Conservation (phyloP, 2,797 vertebrate genomes). For the Zenarchopterus dispar region DNA sequence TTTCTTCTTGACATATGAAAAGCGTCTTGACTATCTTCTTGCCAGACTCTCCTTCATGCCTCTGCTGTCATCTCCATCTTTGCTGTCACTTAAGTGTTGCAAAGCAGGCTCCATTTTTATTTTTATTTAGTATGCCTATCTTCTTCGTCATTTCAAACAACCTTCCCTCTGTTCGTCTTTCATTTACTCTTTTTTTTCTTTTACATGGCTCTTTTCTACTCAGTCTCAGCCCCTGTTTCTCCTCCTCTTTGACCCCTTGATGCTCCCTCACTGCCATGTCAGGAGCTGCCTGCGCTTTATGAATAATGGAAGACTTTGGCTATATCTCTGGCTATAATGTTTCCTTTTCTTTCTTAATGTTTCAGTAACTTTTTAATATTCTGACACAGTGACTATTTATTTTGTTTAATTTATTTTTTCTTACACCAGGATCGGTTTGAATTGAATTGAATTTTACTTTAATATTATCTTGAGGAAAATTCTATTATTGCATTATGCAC, state of each 20-base stretch:
- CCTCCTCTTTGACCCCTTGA: constrained; percentile 53
- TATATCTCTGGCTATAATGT: constrained; percentile 19
- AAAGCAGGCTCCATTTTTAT: constrained; percentile 12
- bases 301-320: constrained; percentile 66
- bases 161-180: constrained; percentile 15
- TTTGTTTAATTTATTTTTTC: constrained; percentile 11
- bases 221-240: constrained; percentile 27
- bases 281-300: constrained; percentile 48
- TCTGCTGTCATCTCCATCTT: constrained; percentile 6
- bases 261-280: constrained; percentile 53
- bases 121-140: constrained; percentile 13
- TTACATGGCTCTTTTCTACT: constrained; percentile 13
- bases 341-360: constrained; percentile 32
- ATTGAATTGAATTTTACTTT: too few relatives aligned
- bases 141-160: constrained; percentile 14
- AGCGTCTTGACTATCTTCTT: constrained; percentile 7
- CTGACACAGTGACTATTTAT: not conserved
- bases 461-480: too few relatives aligned
- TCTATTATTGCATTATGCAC: too few relatives aligned
- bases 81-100: not conserved
- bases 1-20: constrained; percentile 2
- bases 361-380: constrained; percentile 19
- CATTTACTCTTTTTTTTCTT: constrained; percentile 23
- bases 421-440: too few relatives aligned
- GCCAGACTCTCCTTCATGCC: constrained; percentile 14